phyloP scores from a whole-genome alignment of 1,140 invertebrate genomes.

The Drosophila grimshawi region DNA sequence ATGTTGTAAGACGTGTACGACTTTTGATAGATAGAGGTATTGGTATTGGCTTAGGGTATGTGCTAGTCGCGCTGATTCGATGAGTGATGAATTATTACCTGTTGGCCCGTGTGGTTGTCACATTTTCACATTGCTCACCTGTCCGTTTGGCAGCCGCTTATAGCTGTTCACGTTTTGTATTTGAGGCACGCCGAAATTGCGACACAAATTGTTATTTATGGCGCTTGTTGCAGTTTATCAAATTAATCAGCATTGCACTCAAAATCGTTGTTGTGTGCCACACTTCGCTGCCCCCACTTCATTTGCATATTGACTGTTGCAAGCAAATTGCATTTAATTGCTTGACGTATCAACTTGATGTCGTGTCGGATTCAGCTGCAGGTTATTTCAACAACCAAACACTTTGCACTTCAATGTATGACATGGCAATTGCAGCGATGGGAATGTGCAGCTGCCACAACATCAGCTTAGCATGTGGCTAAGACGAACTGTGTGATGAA shows the following conservation, averaged over 20 bases:
- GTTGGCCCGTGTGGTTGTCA: not conserved
- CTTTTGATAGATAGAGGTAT: too few relatives aligned
- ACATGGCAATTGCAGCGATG: conserved; percentile 3
- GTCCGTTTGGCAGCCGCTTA: not conserved
- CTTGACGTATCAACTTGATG: conserved; percentile 50
- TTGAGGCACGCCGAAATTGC: conserved; percentile 28
- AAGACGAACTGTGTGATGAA: not conserved
- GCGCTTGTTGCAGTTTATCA: conserved; percentile 41
- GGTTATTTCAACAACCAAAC: conserved; percentile 2
- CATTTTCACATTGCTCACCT: not conserved
- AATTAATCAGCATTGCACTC: conserved; percentile 52
- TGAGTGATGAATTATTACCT: too few relatives aligned
- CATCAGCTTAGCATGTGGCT: not conserved
- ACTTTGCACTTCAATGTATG: not conserved
- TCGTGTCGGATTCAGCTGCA: conserved; percentile 21
- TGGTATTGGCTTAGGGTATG: too few relatives aligned
- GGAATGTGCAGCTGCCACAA: conserved; percentile 16
- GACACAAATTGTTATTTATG: conserved; percentile 53
- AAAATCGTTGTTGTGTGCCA: conserved; percentile 15
- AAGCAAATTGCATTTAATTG: conserved; percentile 77
- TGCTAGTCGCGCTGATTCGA: too few relatives aligned
- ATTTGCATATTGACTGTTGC: conserved; percentile 39
- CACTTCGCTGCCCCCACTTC: not conserved
- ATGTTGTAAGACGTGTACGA: too few relatives aligned
- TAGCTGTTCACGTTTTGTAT: conserved; percentile 35